phyloP scores from a whole-genome alignment of 2,797 vertebrate genomes.

The Melanotaenia trifasciata region DNA sequence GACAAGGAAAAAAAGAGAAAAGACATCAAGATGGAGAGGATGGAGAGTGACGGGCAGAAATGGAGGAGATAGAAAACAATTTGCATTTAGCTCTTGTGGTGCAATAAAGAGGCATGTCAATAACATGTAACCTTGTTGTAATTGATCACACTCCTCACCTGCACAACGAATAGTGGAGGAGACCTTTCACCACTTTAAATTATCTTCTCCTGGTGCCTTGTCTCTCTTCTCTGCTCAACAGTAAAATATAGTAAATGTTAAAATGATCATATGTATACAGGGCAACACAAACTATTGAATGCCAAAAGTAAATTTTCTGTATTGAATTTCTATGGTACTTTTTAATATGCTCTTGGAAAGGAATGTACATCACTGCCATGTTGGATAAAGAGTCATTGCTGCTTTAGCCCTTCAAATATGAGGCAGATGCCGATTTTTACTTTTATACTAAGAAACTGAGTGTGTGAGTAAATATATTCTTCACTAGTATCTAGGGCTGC shows the following conservation, averaged over 20 bases:
- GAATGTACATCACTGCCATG: neutral
- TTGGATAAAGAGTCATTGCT: neutral
- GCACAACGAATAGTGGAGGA: slow-evolving; percentile 42
- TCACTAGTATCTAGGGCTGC: neutral
- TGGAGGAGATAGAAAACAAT: slow-evolving; percentile 26
- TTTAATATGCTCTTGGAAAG: neutral
- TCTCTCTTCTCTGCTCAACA: slow-evolving; percentile 10
- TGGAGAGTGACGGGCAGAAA: slow-evolving; percentile 10
- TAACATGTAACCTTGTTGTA: slow-evolving; percentile 61
- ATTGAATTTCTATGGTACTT: neutral
- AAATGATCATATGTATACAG: neutral
- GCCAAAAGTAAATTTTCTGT: neutral
- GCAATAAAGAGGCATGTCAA: slow-evolving; percentile 54
- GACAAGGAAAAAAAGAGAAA: slow-evolving; percentile 2
- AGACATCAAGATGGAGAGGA: slow-evolving; percentile 9
- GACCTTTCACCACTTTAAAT: slow-evolving; percentile 49
- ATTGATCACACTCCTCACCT: slow-evolving; percentile 47
- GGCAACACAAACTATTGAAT: neutral
- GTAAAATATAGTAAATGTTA: neutral
- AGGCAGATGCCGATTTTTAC: neutral
- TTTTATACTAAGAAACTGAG: neutral
- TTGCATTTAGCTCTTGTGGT: slow-evolving; percentile 50
- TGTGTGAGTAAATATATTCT: neutral
- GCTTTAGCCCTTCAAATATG: neutral
- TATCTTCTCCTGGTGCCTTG: slow-evolving; percentile 16